Evolutionary conservation across 2,113 vertebrate species (phyloP).

Genomic region (Barbus barbus): DNA sequence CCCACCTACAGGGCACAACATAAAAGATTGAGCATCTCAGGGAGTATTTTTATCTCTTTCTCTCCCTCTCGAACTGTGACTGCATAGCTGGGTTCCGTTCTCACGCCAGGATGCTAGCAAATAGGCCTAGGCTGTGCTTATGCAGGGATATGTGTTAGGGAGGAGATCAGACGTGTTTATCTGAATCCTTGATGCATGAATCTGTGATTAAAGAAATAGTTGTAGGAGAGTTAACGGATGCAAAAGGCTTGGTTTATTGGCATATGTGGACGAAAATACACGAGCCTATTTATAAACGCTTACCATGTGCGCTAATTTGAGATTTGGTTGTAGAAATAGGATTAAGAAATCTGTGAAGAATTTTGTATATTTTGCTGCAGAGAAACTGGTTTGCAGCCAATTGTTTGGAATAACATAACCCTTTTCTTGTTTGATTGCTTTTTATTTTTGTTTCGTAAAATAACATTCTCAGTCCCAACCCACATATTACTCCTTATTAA

Average conservation of each 20-base stretch:
- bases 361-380: neutral
- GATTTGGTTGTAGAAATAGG: neutral
- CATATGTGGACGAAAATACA: neutral
- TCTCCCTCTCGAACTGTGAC: neutral
- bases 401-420: no score
- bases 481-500: neutral
- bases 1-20: neutral
- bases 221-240: neutral
- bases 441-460: neutral
- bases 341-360: neutral
- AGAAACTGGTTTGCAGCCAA: neutral
- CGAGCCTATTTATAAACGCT: neutral
- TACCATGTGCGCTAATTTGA: neutral
- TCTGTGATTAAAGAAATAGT: neutral
- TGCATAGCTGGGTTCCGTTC: neutral
- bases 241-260: neutral
- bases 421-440: neutral
- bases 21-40: slow-evolving; percentile 10
- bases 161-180: neutral
- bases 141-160: neutral
- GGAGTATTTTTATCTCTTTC: slow-evolving; percentile 15
- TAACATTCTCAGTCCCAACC: neutral
- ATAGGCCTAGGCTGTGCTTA: slow-evolving; percentile 29
- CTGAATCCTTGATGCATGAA: neutral
- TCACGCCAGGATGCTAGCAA: neutral